phyloP scores from a whole-genome alignment of 2,888 invertebrate genomes.

The Scaptomyza tumidula region DNA sequence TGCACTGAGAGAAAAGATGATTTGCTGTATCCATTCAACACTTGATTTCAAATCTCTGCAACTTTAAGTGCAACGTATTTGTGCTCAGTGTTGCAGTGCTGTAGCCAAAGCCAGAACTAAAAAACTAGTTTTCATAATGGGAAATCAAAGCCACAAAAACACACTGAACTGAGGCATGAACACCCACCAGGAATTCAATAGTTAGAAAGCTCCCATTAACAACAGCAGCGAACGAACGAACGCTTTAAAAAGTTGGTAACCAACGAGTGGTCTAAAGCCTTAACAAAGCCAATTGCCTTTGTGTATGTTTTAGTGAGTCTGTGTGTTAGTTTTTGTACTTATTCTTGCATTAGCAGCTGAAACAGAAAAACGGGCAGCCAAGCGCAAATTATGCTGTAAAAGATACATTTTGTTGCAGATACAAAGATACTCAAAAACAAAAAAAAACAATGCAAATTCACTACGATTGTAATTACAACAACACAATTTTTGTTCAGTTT shows the following conservation, averaged over 20 bases:
- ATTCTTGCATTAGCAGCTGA: conserved; percentile 37
- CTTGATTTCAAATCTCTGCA: too few species aligned
- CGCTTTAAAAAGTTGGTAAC: conserved; percentile 13
- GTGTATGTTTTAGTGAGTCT: not conserved
- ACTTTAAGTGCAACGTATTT: too few species aligned
- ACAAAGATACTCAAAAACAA: not conserved
- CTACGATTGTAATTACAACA: conserved; percentile 63
- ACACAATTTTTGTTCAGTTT: conserved; percentile 51
- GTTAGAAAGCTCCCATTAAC: conserved; percentile 49
- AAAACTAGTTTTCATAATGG: conserved; percentile 62
- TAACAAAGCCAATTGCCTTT: conserved; percentile 17
- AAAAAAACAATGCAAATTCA: not conserved
- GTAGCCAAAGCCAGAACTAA: not conserved
- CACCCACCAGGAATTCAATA: conserved; percentile 25
- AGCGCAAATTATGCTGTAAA: conserved; percentile 68
- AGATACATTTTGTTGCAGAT: conserved; percentile 39
- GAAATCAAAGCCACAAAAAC: conserved; percentile 65
- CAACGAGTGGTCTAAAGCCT: conserved; percentile 22
- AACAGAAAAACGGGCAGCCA: conserved; percentile 39
- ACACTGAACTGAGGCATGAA: conserved; percentile 9
- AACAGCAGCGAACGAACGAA: conserved; percentile 11
- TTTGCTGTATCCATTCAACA: too few species aligned
- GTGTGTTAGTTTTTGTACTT: conserved; percentile 16
- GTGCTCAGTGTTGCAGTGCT: not conserved
- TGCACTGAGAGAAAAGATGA: not conserved